Conservation (phyloP, 2,888 invertebrate species). For the Serripes groenlandicus region DNA sequence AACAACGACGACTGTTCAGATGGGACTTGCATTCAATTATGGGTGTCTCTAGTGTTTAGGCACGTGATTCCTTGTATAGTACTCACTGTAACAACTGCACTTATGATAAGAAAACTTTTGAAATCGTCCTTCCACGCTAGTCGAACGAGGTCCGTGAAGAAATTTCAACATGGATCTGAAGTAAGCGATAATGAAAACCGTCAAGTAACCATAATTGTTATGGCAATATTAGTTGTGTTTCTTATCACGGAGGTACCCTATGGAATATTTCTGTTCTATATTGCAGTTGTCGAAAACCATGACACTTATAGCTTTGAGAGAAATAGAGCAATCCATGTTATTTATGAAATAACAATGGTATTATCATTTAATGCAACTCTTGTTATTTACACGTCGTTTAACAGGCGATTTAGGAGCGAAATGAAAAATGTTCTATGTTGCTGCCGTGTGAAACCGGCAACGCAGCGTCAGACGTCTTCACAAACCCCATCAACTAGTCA, state of each 20-base stretch:
- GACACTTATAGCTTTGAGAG: not conserved
- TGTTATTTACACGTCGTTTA: not conserved
- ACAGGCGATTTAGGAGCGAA: conserved; percentile 8
- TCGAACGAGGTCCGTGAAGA: not conserved
- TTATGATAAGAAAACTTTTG: not conserved
- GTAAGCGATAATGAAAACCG: conserved; percentile 4
- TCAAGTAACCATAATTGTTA: conserved; percentile 7
- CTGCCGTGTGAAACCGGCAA: too few relatives aligned
- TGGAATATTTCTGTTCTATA: not conserved
- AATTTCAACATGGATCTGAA: conserved; percentile 3
- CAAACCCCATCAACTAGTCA: too few relatives aligned
- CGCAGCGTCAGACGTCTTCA: too few relatives aligned
- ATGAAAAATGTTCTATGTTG: too few relatives aligned
- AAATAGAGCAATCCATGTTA: not conserved
- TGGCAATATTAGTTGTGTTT: conserved; percentile 9
- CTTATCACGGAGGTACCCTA: conserved; percentile 15
- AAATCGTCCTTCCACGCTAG: not conserved
- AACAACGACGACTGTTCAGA: not conserved
- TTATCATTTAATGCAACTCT: conserved; percentile 20
- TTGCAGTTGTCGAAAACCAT: not conserved
- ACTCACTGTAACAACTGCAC: conserved; percentile 5
- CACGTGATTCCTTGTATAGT: conserved; percentile 6
- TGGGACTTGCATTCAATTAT: not conserved
- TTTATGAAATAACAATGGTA: conserved; percentile 10
- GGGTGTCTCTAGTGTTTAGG: not conserved